Conservation (phyloP, 2,888 invertebrate species). For the Odontocerum albicorne region DNA sequence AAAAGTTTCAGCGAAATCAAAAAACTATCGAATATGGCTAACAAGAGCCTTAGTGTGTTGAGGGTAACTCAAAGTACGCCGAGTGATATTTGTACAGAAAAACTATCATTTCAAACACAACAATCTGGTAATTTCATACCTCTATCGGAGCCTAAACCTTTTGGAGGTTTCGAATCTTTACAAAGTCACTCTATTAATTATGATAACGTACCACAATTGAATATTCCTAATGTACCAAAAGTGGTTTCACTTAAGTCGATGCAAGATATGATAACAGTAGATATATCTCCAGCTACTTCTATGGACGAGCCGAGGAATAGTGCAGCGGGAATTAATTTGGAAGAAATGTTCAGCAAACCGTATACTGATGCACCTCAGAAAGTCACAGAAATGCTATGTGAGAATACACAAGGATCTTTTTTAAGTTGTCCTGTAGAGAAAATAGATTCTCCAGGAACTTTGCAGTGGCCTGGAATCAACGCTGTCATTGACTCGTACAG, state of each 20-base stretch:
- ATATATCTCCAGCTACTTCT: slow-evolving; percentile 47
- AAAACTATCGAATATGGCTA: slow-evolving; percentile 54
- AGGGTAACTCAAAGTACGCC: slow-evolving; percentile 9
- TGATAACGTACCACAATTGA: slow-evolving; percentile 42
- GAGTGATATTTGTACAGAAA: neutral
- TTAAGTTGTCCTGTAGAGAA: slow-evolving; percentile 1
- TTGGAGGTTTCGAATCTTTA: no score
- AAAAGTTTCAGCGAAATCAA: slow-evolving; percentile 54
- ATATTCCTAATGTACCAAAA: slow-evolving; percentile 51
- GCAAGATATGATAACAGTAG: slow-evolving; percentile 40
- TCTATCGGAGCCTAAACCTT: slow-evolving; percentile 30
- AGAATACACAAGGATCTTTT: slow-evolving; percentile 6
- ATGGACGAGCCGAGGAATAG: slow-evolving; percentile 52
- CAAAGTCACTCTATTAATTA: neutral
- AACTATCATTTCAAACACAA: neutral
- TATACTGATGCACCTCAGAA: neutral
- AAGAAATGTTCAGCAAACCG: slow-evolving; percentile 34
- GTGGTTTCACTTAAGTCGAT: slow-evolving; percentile 48
- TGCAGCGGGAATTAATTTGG: slow-evolving; percentile 44
- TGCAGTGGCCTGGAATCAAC: slow-evolving; percentile 55
- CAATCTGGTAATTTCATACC: slow-evolving; percentile 2
- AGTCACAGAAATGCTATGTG: slow-evolving; percentile 1
- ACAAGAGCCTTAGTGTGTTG: slow-evolving; percentile 50
- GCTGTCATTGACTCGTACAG: slow-evolving; percentile 55
- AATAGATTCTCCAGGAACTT: slow-evolving; percentile 27